Base-by-base conservation (phyloP, 2,888 invertebrate genomes). In the Drosophila picticornis region DNA sequence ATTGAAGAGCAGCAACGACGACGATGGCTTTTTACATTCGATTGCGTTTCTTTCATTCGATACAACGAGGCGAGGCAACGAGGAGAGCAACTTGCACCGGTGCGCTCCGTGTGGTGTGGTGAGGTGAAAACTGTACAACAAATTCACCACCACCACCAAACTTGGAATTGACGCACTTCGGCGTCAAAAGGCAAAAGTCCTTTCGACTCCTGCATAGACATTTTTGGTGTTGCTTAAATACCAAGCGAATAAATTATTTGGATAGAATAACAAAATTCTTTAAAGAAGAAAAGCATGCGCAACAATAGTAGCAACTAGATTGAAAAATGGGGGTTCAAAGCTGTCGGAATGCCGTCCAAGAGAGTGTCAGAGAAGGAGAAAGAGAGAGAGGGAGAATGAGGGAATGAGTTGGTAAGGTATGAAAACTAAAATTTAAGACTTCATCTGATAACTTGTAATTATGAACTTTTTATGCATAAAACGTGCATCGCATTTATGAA, bases 41-140 rank as follows among this genome's bases (percentile, higher is more conserved):
- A 79, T 79, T 62, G 10, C 56, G 29, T 16, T 38, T 46, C 16
- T 46, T 43, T 31, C 34, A 58, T 56, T 75, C 71, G 82, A 74
- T 81, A 46, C 4, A 46, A 16, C 46, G 16, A 32, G 60, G 27
- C 46, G 16, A 32, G 60, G 27, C 40, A 65, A 6, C 31, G 32
- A 36, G 48, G 31, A 29, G 60, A 51, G 38, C 55, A 53, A 51
- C 61, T 61, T 63, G 52, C 77, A 31, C 40, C 68, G 31, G 34
- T 40, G n/a, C 46, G 50, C 57, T 50, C 80, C 75, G 16, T 46
- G 46, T 25, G 25, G 25, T 25, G 46, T 46, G 46, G 46, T 46
- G 46, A 46, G 79, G 79, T 81, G 80, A 80, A 83, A 72, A 81
- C 68, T 63, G 32, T 32, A n/a, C 36, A n/a, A 31, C 58, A 57